Conservation (phyloP, 2,797 vertebrate genomes). For the Leptatherina wallacei region DNA sequence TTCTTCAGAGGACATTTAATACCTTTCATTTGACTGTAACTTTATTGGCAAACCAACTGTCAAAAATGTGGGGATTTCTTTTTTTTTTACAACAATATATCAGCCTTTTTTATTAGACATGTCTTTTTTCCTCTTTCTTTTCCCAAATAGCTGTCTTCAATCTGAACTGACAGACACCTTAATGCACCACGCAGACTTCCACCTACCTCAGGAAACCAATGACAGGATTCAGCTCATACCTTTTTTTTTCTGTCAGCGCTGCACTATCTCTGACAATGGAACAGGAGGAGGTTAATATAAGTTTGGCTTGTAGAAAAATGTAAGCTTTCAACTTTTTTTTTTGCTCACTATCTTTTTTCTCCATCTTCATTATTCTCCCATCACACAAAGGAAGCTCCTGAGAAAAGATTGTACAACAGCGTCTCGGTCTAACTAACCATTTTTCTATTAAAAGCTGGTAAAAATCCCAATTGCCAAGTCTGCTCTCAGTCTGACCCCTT, state of each 20-base stretch:
- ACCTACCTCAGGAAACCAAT: slow-evolving; percentile 22
- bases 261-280: slow-evolving; percentile 53
- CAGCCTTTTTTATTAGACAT: slow-evolving; percentile 48
- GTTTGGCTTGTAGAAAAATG: slow-evolving; percentile 50
- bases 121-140: slow-evolving; percentile 12
- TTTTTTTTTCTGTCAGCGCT: slow-evolving; percentile 45
- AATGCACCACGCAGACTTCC: slow-evolving; percentile 47
- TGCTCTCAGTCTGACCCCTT: no score
- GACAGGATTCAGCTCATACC: slow-evolving; percentile 61
- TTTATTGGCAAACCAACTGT: slow-evolving; percentile 45
- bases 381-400: slow-evolving; percentile 25
- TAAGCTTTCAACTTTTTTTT: slow-evolving; percentile 34
- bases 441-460: not conserved
- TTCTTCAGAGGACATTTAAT: slow-evolving; percentile 49
- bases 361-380: slow-evolving; percentile 41
- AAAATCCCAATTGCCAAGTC: no score
- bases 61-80: slow-evolving; percentile 35
- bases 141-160: slow-evolving; percentile 49
- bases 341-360: slow-evolving; percentile 16
- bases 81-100: slow-evolving; percentile 17
- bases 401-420: not conserved
- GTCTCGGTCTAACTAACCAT: not conserved
- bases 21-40: slow-evolving; percentile 56
- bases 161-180: slow-evolving; percentile 61
- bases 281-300: slow-evolving; percentile 63